Conservation (phyloP, 2,888 invertebrate species). For the Drosophila nr. perissopoda region DNA sequence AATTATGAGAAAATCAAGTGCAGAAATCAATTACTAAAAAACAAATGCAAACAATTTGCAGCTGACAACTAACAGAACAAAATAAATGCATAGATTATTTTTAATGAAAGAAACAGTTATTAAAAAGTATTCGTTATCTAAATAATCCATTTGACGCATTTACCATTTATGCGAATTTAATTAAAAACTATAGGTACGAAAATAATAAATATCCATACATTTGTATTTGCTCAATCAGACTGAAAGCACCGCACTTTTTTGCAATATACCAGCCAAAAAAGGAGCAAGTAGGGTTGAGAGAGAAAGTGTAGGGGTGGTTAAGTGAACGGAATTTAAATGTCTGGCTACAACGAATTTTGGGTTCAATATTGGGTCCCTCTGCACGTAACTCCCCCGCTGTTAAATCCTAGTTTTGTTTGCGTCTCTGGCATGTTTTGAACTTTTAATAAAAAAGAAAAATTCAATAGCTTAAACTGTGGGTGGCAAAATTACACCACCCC, state of each 20-base stretch:
- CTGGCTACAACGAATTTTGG: constrained; percentile 9
- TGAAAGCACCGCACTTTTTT: not conserved
- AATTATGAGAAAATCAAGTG: not conserved
- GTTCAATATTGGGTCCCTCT: not conserved
- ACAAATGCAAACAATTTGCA: not conserved
- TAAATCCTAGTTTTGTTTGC: not conserved
- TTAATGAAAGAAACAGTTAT: not conserved
- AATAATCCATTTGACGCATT: constrained; percentile 8
- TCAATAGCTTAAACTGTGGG: constrained; percentile 36
- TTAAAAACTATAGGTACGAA: constrained; percentile 34
- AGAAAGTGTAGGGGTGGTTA: not conserved
- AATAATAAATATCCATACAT: not conserved
- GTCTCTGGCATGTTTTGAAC: not conserved
- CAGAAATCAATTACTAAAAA: not conserved
- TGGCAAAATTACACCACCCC: constrained; percentile 1
- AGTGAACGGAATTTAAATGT: constrained; percentile 14
- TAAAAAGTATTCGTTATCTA: not conserved
- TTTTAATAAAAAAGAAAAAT: constrained; percentile 39
- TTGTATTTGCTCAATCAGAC: constrained; percentile 21
- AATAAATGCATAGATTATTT: not conserved
- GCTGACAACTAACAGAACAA: not conserved
- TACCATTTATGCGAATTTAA: constrained; percentile 26
- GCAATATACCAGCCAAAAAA: not conserved
- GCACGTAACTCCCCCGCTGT: not conserved
- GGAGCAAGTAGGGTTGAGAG: not conserved